Evolutionary conservation across 2,888 invertebrate species (phyloP), one percentile per base, ranked within the genome.

Genomic region (Cistogaster globosa): DNA sequence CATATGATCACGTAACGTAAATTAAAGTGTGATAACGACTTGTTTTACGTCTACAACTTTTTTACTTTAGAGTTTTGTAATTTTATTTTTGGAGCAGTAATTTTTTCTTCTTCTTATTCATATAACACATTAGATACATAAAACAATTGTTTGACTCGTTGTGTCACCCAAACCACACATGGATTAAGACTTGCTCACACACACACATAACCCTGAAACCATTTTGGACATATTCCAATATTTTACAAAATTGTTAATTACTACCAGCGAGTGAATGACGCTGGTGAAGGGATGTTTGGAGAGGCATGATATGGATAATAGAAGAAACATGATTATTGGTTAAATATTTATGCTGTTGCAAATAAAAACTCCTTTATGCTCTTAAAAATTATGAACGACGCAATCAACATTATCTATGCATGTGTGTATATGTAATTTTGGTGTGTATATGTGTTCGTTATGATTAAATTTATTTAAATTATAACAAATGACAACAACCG

Each of bases 1-100:
- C 82, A 82, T 71, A 82, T 82, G 85, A 85, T 85, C 85, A 85
- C 85, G 85, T 85, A 85, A 82, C 85, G 85, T 85, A 85, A 85
- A 85, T 85, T 82, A 85, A 85, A 82, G 82, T 85, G 85, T 85
- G 85, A 85, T 85, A 85, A 85, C 85, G 85, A 85, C 85, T 85
- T 85, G 85, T 85, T 85, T 85, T 79, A 85, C 71, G 85, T 85
- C 85, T 85, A 82, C 85, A 82, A 58, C 55, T 79, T 82, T 80
- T 84, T 82, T 63, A 18, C 18, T 74, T 62, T 20, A 11, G 26
- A 26, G 12, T 42, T 22, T 3, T 55, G 65, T 57, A 0, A 1
- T 8, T 58, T 18, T 58, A 14, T 45, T 32, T 65, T 74, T 32
- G 48, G 55, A 38, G 75, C n/a, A 60, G 36, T 36, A 32, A 38